Evolutionary conservation across 2,113 vertebrate species (phyloP).

Genomic region (Sprattus sprattus): DNA sequence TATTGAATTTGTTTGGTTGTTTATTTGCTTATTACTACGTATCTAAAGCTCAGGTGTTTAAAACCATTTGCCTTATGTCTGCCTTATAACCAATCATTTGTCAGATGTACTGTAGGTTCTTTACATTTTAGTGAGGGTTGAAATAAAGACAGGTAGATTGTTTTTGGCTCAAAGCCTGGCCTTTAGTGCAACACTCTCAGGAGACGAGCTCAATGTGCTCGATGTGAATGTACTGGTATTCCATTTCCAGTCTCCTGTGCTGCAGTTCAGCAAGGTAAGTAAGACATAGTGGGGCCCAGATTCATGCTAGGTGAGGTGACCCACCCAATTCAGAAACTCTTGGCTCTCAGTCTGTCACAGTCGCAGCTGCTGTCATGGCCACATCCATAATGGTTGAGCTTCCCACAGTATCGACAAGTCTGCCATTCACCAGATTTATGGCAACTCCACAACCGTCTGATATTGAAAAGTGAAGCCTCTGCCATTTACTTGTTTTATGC

Average conservation of each 20-base stretch:
- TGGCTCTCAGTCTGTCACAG: background rate
- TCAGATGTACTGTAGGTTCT: background rate
- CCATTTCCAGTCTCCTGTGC: background rate
- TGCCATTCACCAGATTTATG: background rate
- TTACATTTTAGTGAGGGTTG: background rate
- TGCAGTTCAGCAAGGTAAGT: conserved; percentile 12
- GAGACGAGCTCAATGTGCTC: background rate
- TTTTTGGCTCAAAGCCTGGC: background rate
- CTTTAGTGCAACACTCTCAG: background rate
- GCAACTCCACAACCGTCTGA: background rate
- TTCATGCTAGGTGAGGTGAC: background rate
- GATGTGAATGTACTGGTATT: background rate
- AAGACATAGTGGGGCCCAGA: background rate
- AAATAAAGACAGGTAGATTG: background rate
- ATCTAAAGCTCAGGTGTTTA: background rate
- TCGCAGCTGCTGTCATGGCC: background rate
- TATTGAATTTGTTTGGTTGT: background rate
- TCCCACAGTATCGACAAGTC: background rate
- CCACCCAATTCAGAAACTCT: background rate
- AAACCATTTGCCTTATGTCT: background rate
- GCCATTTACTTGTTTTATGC: background rate
- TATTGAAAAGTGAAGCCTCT: background rate
- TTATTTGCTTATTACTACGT: background rate
- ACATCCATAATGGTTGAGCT: background rate
- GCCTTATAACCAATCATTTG: background rate